These are phyloP conservation scores for Cephalopholis sonnerati DNA, from an alignment of 2,113 vertebrate species.

Conservation along the genomic window DNA sequence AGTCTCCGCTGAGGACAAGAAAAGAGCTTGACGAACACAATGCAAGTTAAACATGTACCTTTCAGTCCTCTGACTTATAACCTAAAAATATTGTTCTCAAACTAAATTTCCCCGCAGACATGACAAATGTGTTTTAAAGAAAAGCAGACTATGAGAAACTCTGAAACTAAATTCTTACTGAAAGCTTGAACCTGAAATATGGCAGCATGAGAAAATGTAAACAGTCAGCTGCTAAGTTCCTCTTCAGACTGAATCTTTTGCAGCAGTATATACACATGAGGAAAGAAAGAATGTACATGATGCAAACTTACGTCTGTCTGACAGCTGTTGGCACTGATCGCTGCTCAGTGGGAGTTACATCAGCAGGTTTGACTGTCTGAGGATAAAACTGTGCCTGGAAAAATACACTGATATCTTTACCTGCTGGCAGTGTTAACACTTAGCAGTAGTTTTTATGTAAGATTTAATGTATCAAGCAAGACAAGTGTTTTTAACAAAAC, in stretches of 20 bases:
- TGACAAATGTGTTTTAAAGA: background rate
- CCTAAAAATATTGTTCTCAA: background rate
- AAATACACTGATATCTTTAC: background rate
- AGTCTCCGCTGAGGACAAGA: slow-evolving; percentile 78
- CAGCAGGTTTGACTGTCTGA: slow-evolving; percentile 77
- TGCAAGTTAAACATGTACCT: background rate
- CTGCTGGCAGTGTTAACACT: background rate
- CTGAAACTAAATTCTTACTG: background rate
- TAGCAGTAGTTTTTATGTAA: too few relatives aligned
- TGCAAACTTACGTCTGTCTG: slow-evolving; percentile 77
- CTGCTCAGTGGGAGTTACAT: slow-evolving; percentile 60
- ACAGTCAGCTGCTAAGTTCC: background rate
- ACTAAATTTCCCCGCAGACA: background rate
- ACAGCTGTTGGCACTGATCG: slow-evolving; percentile 57
- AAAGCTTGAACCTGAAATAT: background rate
- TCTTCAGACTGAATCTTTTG: background rate
- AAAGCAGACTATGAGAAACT: too few relatives aligned
- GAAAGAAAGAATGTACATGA: background rate
- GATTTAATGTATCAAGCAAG: too few relatives aligned
- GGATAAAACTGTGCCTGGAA: slow-evolving; percentile 89
- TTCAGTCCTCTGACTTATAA: background rate
- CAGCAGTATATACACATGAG: background rate
- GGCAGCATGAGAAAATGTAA: background rate
- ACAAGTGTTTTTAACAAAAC: too few relatives aligned
- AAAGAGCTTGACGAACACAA: background rate